Evolutionary conservation across 2,113 vertebrate genomes (phyloP).

Genomic region (Petroica traversi): DNA sequence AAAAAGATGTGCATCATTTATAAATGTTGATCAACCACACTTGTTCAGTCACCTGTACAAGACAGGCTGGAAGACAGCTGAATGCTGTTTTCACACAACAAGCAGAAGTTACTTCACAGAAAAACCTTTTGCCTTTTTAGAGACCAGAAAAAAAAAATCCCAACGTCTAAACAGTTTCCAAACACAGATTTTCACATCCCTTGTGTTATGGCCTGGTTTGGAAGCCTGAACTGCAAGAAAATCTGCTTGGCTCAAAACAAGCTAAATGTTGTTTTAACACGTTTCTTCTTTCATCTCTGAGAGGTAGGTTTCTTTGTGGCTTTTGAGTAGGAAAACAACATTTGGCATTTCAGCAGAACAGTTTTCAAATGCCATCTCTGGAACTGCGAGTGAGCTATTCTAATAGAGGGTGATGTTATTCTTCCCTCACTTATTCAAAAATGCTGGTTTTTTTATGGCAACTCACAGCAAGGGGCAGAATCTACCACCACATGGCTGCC

Average conservation of each 20-base stretch:
- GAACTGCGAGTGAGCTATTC: not conserved
- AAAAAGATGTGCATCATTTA: not conserved
- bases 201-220: conserved; percentile 45
- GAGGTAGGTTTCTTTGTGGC: conserved; percentile 45
- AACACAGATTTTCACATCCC: conserved; percentile 36
- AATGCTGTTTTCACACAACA: not conserved
- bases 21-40: not conserved
- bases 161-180: not conserved
- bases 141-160: not conserved
- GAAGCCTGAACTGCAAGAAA: conserved; percentile 31
- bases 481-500: not conserved
- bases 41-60: not conserved
- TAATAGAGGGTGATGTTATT: not conserved
- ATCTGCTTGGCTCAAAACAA: conserved; percentile 42
- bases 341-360: conserved; percentile 28
- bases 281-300: conserved; percentile 11
- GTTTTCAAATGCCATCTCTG: conserved; percentile 6
- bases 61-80: not conserved
- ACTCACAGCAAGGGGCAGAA: not conserved
- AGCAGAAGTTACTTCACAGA: not conserved
- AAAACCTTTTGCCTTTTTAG: not conserved
- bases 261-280: conserved; percentile 38
- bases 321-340: conserved; percentile 30
- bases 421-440: not conserved
- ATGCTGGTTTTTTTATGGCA: not conserved